Percentiles rank a stretch among this genome's conserved stretches.
phyloP scores from a whole-genome alignment of 2,888 invertebrate genomes.

The Esperia sulphurella region DNA sequence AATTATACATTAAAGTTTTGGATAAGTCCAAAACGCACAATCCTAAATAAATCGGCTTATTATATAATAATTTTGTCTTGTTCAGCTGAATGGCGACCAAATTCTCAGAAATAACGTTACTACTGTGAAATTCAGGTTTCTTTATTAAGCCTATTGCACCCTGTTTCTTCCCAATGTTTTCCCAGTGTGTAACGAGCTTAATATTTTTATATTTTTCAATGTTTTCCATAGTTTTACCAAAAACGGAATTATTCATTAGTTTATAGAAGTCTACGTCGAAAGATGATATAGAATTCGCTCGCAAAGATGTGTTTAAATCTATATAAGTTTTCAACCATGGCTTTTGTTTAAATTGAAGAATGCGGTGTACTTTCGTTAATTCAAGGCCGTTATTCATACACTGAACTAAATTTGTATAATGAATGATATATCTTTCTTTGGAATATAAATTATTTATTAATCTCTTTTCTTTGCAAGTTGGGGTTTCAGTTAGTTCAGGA shows the following conservation, averaged over 20 bases:
- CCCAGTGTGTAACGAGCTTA: conserved; percentile 33
- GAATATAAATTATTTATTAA: conserved; percentile 7
- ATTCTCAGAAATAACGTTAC: conserved; percentile 3
- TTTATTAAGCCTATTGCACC: conserved; percentile 22
- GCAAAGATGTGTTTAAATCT: conserved; percentile 38
- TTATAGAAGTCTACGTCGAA: conserved; percentile 50
- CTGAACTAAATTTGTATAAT: conserved; percentile 10
- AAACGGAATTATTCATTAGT: conserved; percentile 43
- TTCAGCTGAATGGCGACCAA: conserved; percentile 8
- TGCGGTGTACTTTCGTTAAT: neutral
- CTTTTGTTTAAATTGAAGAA: conserved; percentile 34
- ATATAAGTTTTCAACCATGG: conserved; percentile 43
- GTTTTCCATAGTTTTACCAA: conserved; percentile 43
- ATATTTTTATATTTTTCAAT: conserved; percentile 32
- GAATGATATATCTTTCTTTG: conserved; percentile 11
- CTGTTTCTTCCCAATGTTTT: conserved; percentile 19
- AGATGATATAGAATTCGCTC: conserved; percentile 27
- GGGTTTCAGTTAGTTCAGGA: conserved; percentile 5
- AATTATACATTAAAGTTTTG: conserved; percentile 11
- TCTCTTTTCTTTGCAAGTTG: conserved; percentile 1
- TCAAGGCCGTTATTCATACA: neutral
- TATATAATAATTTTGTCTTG: conserved; percentile 2
- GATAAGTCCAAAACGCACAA: conserved; percentile 6
- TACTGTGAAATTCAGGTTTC: conserved; percentile 9
- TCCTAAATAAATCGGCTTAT: conserved; percentile 13